Conservation (phyloP, 2,888 invertebrate genomes). For the Scelioninae gen. 2 region DNA sequence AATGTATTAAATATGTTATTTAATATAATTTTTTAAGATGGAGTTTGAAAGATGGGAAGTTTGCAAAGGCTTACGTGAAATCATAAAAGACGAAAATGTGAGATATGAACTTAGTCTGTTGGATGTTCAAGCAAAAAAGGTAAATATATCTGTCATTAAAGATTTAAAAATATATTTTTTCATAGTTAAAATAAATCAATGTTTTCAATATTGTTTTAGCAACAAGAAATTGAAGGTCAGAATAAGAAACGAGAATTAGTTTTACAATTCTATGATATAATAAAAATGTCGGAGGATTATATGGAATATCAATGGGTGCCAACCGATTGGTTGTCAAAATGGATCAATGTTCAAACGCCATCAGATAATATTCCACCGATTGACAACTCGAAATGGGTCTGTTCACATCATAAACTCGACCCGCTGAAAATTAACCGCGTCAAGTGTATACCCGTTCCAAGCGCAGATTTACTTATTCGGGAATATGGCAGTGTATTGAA, state of each 20-base stretch:
- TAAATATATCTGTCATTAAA: conserved; percentile 34
- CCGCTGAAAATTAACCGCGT: conserved; percentile 75
- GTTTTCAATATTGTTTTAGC: conserved; percentile 60
- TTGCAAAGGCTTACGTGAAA: conserved; percentile 69
- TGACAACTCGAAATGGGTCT: conserved; percentile 75
- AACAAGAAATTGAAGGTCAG: conserved; percentile 72
- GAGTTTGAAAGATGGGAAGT: conserved; percentile 73
- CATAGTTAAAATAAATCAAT: not conserved
- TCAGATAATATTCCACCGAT: conserved; percentile 73
- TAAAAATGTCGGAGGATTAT: conserved; percentile 62
- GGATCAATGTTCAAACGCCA: conserved; percentile 73
- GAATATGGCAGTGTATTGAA: conserved; percentile 76
- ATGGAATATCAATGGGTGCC: conserved; percentile 76
- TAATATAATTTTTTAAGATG: conserved; percentile 61
- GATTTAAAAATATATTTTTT: not conserved
- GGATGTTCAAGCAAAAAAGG: conserved; percentile 72
- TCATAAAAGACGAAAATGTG: conserved; percentile 71
- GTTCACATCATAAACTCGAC: conserved; percentile 76
- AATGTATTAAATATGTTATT: not conserved
- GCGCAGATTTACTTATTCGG: conserved; percentile 75
- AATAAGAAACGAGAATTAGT: conserved; percentile 72
- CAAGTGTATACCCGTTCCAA: conserved; percentile 74
- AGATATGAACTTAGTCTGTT: conserved; percentile 71
- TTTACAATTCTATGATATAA: conserved; percentile 70
- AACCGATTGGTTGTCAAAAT: conserved; percentile 77